These are phyloP conservation scores for Stomorhina lunata DNA, from an alignment of 2,888 invertebrate genomes.

Conservation along the genomic window DNA sequence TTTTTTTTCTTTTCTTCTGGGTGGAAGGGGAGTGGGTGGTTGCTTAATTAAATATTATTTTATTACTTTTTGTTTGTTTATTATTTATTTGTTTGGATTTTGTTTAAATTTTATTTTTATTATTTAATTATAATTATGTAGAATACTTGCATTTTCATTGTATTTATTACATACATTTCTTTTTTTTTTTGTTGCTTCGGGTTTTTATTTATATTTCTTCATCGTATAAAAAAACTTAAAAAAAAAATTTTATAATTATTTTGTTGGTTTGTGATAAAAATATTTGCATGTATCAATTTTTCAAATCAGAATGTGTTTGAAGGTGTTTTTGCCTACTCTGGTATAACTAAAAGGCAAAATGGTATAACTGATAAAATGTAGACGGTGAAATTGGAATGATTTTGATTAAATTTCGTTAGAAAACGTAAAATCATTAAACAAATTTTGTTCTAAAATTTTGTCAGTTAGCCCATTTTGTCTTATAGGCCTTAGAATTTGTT, in stretches of 20 bases:
- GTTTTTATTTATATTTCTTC: slow-evolving; percentile 15
- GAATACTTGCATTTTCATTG: slow-evolving; percentile 49
- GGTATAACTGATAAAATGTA: no score
- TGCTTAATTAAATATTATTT: slow-evolving; percentile 18
- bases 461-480: no score
- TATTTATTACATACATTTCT: slow-evolving; percentile 10
- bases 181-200: not conserved
- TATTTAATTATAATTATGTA: slow-evolving; percentile 13
- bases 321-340: slow-evolving; percentile 26
- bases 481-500: no score
- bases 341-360: no score
- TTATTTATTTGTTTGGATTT: not conserved
- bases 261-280: slow-evolving; percentile 17
- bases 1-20: no score
- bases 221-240: slow-evolving; percentile 49
- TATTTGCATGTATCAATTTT: not conserved
- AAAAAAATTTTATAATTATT: slow-evolving; percentile 1
- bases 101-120: slow-evolving; percentile 7
- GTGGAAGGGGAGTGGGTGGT: no score
- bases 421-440: no score
- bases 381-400: no score
- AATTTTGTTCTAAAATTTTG: no score
- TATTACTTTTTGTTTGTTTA: slow-evolving; percentile 6
- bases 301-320: not conserved
- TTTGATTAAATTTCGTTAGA: no score